Evolutionary conservation across 2,113 vertebrate species (phyloP), one percentile per base, ranked within the genome.

Genomic region (Polyodon spathula): DNA sequence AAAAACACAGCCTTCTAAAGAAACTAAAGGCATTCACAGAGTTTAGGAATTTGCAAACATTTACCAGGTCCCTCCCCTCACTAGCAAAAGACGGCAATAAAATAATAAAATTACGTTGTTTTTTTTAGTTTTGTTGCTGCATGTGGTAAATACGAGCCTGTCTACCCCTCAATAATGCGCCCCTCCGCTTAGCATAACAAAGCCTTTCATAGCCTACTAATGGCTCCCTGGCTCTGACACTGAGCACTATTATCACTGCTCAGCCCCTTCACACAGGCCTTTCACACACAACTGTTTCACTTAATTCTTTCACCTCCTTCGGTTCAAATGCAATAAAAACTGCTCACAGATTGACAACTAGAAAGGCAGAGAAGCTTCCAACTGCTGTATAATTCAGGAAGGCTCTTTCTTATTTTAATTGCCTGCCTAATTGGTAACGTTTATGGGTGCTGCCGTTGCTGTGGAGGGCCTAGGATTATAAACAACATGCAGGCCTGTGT

Each of bases 351-450:
- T 66, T 84, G 83, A 87, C 82, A 81, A 76, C 52, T 65, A 73
- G 80, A 80, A 84, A 87, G 82, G 77, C 80, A 80, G 81, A 60
- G 58, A 77, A 78, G 82, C 78, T 80, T 75, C 81, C 82, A 71
- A 89, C 81, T 80, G 77, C 80, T 83, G 78, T 76, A 78, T 82
- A 84, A 88, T 89, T 85, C 86, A 76, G 73, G 82, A 85, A 85
- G 78, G 77, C 78, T 82, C 87, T 81, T 86, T 89, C 87, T 86
- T 84, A 80, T 87, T 92, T 90, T 92, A 94, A 94, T 92, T 93
- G 91, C 89, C 88, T 91, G 84, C 89, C 90, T 95, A 94, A 95
- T 96, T 96, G 92, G 93, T 68, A 81, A 87, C 91, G 90, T 95
- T 91, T 92, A 91, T 87, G 89, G 89, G 87, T 82, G 84, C 85